Evolutionary conservation across 1,140 invertebrate species (phyloP), one percentile per base, ranked within the genome.

Genomic region (Sinella curviseta): DNA sequence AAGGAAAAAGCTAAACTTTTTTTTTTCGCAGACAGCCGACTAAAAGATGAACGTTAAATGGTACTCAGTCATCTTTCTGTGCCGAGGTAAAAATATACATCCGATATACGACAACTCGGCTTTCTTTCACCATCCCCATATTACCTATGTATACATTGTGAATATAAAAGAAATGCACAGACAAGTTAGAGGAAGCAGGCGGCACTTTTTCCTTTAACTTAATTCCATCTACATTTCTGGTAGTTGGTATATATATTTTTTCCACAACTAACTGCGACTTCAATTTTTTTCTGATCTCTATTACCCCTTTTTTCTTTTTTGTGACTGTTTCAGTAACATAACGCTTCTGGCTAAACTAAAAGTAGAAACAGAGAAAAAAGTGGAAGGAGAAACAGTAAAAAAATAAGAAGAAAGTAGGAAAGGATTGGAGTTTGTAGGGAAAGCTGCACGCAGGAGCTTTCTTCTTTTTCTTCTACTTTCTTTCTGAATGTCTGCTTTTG

Each of bases 281-380:
- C 57, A 60, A 60, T 60, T 60, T 60, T 48, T 48, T 60, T 60
- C 57, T 60, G 14, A 26, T 60, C 14, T 60, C 57, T 60, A 17
- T n/a, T n/a, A 4, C 24, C 12, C 57, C 24, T 48, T 48, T 48
- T 48, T 48, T 48, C 39, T 48, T 12, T 48, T 48, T 12, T 48
- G 8, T 48, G 39, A 48, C 39, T 48, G 39, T 48, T 48, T 8
- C 39, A 48, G 20, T 12, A 48, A 20, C n/a, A n/a, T 48, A 4
- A 48, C 4, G 4, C 39, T 48, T 4, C 57, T 60, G 24, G 57
- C 14, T 4, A n/a, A 60, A 17, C 14, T n/a, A 60, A 26, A 60
- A 60, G 57, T n/a, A 60, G 12, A 48, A 20, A 48, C 8, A 8
- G 39, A 20, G 39, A 12, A 48, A 48, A 48, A 48, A 48, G 39